Evolutionary conservation across 2,113 vertebrate species (phyloP).

Genomic region (Thunnus maccoyii): DNA sequence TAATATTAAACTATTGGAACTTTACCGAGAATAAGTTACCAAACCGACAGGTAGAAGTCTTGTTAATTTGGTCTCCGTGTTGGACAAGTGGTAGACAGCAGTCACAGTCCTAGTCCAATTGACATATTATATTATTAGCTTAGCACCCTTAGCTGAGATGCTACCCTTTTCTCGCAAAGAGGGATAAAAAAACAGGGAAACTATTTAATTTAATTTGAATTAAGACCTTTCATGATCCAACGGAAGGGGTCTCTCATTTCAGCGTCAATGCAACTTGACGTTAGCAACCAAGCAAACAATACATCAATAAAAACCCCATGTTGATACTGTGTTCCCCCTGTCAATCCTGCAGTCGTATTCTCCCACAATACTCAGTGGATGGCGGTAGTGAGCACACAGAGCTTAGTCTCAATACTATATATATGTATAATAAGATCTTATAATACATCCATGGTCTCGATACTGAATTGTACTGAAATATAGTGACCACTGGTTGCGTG

Average conservation of each 20-base stretch:
- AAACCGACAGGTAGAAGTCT: too few relatives aligned
- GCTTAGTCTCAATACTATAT: not conserved
- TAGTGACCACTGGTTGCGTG: too few relatives aligned
- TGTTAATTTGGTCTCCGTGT: not conserved
- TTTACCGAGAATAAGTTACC: not conserved
- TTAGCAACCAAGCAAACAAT: not conserved
- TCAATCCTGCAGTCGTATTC: not conserved
- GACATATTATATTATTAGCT: too few relatives aligned
- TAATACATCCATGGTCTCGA: too few relatives aligned
- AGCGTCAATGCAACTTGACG: accelerated
- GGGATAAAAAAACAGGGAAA: too few relatives aligned
- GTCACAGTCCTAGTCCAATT: too few relatives aligned
- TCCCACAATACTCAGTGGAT: slow-evolving; percentile 6
- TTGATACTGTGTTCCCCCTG: not conserved
- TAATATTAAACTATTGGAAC: not conserved
- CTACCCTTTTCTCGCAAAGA: too few relatives aligned
- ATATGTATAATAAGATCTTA: too few relatives aligned
- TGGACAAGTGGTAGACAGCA: accelerated
- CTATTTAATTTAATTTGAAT: accelerated
- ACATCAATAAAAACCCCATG: not conserved
- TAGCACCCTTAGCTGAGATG: too few relatives aligned
- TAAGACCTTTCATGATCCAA: not conserved
- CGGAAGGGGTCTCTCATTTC: not conserved
- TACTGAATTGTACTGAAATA: too few relatives aligned
- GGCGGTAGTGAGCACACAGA: slow-evolving; percentile 20